phyloP scores from a whole-genome alignment of 35 echinoderm and acorn worm genomes.

The Amphiura filiformis region DNA sequence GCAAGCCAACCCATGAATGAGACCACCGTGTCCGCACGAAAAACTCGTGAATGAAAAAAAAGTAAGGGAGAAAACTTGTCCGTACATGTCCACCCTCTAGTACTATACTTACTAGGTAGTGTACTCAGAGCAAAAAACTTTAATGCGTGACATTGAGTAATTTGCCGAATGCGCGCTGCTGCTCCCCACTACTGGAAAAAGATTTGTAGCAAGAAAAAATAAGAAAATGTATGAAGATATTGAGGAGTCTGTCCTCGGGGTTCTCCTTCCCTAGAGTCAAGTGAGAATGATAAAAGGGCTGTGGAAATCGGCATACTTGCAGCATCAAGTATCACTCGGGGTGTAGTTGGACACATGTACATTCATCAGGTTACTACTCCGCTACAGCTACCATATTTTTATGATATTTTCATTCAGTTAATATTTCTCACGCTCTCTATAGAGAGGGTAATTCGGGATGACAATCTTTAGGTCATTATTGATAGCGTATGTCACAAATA shows the following conservation, averaged over 20 bases:
- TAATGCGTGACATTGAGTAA: slow-evolving; percentile 1
- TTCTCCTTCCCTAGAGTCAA: not conserved
- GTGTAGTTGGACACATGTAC: slow-evolving; percentile 9
- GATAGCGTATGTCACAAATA: slow-evolving; percentile 10
- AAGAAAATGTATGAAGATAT: slow-evolving; percentile 4
- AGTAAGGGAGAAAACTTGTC: not conserved
- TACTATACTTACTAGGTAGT: not conserved
- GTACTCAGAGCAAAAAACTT: not conserved
- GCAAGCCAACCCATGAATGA: not conserved
- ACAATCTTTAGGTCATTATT: slow-evolving; percentile 15
- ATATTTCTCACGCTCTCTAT: not conserved
- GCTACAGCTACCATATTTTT: not conserved
- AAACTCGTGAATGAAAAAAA: not conserved
- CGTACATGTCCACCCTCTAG: not conserved
- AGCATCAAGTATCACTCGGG: not conserved
- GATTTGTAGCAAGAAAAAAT: slow-evolving; percentile 5
- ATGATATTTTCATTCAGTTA: slow-evolving; percentile 12
- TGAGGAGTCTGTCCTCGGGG: not conserved
- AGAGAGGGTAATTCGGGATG: slow-evolving; percentile 1
- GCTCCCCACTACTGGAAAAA: not conserved
- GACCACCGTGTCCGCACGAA: not conserved
- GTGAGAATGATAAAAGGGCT: slow-evolving; percentile 7
- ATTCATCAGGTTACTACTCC: not conserved
- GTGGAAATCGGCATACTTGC: slow-evolving; percentile 10
- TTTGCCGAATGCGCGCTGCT: not conserved